Conservation (phyloP, 2,888 invertebrate genomes). For the Acronicta aceris region DNA sequence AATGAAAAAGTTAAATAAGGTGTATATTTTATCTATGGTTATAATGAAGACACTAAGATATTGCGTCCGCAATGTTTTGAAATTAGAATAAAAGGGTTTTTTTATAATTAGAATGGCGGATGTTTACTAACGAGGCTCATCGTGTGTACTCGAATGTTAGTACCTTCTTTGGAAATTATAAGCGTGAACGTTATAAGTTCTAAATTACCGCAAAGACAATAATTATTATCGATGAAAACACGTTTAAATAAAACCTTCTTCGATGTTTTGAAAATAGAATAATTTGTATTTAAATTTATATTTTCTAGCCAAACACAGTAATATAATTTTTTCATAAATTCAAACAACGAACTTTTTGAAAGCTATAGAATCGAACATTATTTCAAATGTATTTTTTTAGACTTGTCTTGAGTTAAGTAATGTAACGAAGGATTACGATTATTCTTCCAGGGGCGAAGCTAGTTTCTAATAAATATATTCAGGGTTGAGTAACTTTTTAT, state of each 20-base stretch:
- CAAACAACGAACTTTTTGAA: too few species aligned
- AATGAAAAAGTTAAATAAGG: constrained; percentile 47
- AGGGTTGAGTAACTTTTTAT: constrained; percentile 31
- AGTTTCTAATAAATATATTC: constrained; percentile 31
- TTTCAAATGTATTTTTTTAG: too few species aligned
- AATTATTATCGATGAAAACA: too few species aligned
- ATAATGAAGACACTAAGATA: constrained; percentile 29
- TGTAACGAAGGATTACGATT: constrained; percentile 1
- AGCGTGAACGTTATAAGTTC: too few species aligned
- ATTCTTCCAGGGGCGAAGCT: not conserved
- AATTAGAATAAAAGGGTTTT: not conserved
- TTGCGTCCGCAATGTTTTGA: constrained; percentile 1
- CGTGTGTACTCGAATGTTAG: not conserved
- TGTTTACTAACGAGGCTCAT: not conserved
- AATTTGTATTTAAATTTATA: too few species aligned
- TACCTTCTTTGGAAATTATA: too few species aligned
- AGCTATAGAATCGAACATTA: too few species aligned
- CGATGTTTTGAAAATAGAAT: too few species aligned
- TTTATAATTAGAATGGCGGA: not conserved
- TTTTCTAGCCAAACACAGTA: too few species aligned
- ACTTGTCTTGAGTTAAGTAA: not conserved
- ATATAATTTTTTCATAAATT: too few species aligned
- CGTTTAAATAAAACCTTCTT: too few species aligned
- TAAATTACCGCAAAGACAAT: too few species aligned
- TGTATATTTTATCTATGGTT: constrained; percentile 26